These are phyloP conservation scores for Bombus difficillimus DNA, from an alignment of 1,140 invertebrate genomes.

Conservation along the genomic window DNA sequence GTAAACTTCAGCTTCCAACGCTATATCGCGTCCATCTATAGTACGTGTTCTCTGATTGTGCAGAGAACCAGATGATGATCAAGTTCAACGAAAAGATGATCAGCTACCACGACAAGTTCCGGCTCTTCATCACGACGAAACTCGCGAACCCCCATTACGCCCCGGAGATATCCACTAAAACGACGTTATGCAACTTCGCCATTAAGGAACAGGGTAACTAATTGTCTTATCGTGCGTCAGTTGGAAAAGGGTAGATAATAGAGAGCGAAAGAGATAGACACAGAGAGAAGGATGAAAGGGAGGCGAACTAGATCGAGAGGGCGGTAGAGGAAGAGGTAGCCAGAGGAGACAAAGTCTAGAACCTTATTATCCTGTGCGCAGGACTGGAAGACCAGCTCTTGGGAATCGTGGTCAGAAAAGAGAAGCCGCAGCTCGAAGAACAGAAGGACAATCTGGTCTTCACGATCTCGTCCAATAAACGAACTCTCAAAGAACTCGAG, in stretches of 20 bases:
- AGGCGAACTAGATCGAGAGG: not conserved
- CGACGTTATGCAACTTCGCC: slow-evolving; percentile 96
- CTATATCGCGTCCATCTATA: not conserved
- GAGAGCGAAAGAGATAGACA: not conserved
- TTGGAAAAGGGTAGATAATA: slow-evolving; percentile 7
- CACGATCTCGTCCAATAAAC: slow-evolving; percentile 85
- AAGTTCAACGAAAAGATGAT: slow-evolving; percentile 95
- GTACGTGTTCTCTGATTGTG: not conserved
- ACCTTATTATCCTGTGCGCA: slow-evolving; percentile 65
- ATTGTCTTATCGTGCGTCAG: slow-evolving; percentile 56
- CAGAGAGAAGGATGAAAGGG: not conserved
- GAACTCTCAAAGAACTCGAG: slow-evolving; percentile 80
- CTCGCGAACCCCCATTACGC: slow-evolving; percentile 94
- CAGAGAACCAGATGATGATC: slow-evolving; percentile 86
- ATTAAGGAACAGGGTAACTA: slow-evolving; percentile 92
- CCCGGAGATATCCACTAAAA: slow-evolving; percentile 95
- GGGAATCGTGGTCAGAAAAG: slow-evolving; percentile 91
- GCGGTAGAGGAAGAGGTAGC: not conserved
- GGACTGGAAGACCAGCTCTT: slow-evolving; percentile 71
- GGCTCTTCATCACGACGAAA: slow-evolving; percentile 95
- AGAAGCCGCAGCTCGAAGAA: slow-evolving; percentile 91
- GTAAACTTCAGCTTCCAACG: not conserved
- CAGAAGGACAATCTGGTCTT: slow-evolving; percentile 90
- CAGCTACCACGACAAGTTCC: slow-evolving; percentile 90
- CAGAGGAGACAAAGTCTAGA: not conserved